Evolutionary conservation across 2,797 vertebrate genomes (phyloP).

Genomic region (Phrynocephalus forsythii): DNA sequence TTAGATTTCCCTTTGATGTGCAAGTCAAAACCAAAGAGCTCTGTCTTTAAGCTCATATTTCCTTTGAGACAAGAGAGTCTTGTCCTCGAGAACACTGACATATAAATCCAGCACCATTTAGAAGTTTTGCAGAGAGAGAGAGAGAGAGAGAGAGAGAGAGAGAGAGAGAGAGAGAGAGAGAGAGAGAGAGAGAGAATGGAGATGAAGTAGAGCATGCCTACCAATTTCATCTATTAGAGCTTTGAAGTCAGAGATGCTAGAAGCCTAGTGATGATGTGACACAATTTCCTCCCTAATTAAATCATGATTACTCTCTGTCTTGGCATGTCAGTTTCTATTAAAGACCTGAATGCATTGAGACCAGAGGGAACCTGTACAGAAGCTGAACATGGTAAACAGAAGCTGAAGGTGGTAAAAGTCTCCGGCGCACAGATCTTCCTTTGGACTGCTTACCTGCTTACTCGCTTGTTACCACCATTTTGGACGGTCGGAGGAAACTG

Average conservation of each 20-base stretch:
- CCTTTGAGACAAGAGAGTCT: conserved; percentile 3
- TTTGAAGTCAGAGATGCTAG: background rate
- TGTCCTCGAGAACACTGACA: background rate
- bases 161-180: background rate
- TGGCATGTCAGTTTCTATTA: background rate
- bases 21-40: conserved; percentile 23
- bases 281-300: conserved; percentile 22
- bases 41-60: conserved; percentile 13
- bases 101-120: background rate
- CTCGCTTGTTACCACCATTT: too few species aligned
- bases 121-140: background rate
- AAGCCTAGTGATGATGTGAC: background rate
- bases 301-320: background rate
- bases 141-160: too few species aligned
- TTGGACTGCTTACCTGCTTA: background rate
- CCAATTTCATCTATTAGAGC: background rate
- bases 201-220: background rate
- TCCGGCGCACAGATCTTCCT: background rate
- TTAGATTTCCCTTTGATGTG: conserved; percentile 12
- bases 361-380: background rate
- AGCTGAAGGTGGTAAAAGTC: background rate
- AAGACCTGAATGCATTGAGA: background rate
- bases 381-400: background rate
- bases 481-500: too few species aligned
- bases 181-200: too few species aligned